phyloP scores from a whole-genome alignment of 1,140 invertebrate genomes.

The Brachionus sp. region DNA sequence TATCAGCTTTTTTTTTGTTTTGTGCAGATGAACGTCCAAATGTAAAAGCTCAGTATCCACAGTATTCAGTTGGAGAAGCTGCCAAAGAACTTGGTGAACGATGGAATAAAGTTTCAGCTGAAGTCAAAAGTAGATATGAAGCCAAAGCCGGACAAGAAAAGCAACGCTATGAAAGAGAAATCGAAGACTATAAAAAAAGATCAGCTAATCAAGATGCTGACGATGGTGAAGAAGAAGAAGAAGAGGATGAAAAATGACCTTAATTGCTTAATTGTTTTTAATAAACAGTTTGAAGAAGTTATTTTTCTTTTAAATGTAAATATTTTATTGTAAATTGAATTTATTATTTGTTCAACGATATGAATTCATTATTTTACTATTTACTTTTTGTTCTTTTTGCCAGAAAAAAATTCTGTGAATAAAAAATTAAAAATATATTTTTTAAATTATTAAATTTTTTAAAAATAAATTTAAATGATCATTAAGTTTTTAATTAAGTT shows the following conservation, averaged over 20 bases:
- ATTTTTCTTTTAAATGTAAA: constrained; percentile 6
- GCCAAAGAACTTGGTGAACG: constrained; percentile 92
- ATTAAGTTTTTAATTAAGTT: background rate
- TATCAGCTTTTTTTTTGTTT: constrained; percentile 99
- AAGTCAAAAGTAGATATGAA: constrained; percentile 82
- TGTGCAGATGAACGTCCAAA: constrained; percentile 92
- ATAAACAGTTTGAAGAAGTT: background rate
- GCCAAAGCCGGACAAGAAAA: constrained; percentile 89
- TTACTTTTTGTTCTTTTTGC: background rate
- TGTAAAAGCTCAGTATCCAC: constrained; percentile 84
- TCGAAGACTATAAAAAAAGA: constrained; percentile 24
- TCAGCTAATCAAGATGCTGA: background rate
- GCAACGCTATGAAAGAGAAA: constrained; percentile 76
- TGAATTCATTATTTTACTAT: background rate
- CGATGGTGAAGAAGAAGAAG: background rate
- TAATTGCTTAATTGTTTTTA: background rate
- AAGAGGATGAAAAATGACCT: constrained; percentile 1
- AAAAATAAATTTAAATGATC: background rate
- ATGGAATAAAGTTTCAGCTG: constrained; percentile 82
- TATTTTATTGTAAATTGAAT: background rate
- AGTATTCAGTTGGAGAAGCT: constrained; percentile 91
- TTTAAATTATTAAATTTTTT: background rate
- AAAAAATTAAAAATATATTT: background rate
- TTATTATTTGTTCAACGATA: background rate
- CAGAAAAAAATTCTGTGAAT: background rate